A percentile compares a stretch with the other conserved stretches of the same genome.
Conservation (phyloP, 2,797 vertebrate genomes). For the Streptopelia turtur region DNA sequence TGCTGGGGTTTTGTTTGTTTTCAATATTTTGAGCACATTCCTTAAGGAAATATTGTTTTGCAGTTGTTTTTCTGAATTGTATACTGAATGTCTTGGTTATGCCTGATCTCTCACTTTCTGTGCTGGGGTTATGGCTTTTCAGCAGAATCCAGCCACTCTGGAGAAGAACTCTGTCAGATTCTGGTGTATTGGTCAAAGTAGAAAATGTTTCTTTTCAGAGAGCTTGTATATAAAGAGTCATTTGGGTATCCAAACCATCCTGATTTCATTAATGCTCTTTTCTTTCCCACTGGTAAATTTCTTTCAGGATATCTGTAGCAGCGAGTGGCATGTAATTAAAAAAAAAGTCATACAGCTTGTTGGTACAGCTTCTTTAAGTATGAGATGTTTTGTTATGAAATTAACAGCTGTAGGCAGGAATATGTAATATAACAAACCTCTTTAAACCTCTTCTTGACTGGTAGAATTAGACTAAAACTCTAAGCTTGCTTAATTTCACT, state of each 20-base stretch:
- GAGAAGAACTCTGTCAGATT: background rate
- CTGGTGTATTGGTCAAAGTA: background rate
- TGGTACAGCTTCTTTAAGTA: background rate
- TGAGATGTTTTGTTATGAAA: background rate
- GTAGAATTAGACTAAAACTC: background rate
- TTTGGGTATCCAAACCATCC: background rate
- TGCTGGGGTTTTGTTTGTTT: accelerated
- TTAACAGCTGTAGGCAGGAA: background rate
- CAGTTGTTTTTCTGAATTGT: background rate
- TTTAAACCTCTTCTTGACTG: background rate
- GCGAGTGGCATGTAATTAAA: background rate
- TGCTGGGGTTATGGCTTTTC: background rate
- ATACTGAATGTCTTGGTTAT: background rate
- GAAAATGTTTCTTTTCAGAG: background rate
- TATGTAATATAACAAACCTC: background rate
- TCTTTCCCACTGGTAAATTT: background rate
- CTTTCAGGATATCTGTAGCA: background rate
- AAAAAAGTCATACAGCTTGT: background rate
- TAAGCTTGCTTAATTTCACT: background rate
- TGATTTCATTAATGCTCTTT: background rate
- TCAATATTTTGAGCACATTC: background rate
- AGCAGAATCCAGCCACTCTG: background rate
- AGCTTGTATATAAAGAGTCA: background rate
- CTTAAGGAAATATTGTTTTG: background rate
- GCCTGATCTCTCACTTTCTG: background rate